Conservation (phyloP, 2,797 vertebrate species). For the Epinephelus awoara region DNA sequence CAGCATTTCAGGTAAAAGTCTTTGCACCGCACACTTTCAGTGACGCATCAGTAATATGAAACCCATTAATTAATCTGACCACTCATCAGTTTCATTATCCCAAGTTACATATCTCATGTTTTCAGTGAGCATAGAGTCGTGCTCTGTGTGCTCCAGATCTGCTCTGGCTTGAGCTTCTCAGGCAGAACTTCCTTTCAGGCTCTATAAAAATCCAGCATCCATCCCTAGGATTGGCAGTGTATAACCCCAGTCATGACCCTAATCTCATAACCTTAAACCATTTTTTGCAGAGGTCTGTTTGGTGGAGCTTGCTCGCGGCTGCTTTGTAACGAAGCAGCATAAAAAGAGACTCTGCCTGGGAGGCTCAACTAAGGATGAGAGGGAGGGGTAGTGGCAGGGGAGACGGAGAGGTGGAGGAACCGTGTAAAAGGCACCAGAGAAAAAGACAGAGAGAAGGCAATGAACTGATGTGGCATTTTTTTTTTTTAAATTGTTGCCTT, state of each 20-base stretch:
- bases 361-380: conserved; percentile 21
- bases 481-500: neutral
- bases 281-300: conserved; percentile 49
- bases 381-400: neutral
- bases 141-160: conserved; percentile 6
- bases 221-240: conserved; percentile 46
- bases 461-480: neutral
- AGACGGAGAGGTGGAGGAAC: conserved; percentile 10
- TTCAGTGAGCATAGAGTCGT: conserved; percentile 5
- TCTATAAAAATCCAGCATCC: conserved; percentile 34
- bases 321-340: conserved; percentile 33
- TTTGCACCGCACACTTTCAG: neutral
- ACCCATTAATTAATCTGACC: neutral
- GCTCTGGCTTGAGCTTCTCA: conserved; percentile 13
- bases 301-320: conserved; percentile 32
- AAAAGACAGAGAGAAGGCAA: neutral
- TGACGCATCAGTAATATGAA: neutral
- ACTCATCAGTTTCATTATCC: neutral
- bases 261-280: conserved; percentile 62
- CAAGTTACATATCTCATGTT: neutral
- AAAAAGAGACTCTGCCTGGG: conserved; percentile 31
- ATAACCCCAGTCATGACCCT: conserved; percentile 44
- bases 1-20: conserved; percentile 2
- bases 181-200: conserved; percentile 29
- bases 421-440: conserved; percentile 15